Evolutionary conservation across 2,888 invertebrate species (phyloP).

Genomic region (Sipha maydis): DNA sequence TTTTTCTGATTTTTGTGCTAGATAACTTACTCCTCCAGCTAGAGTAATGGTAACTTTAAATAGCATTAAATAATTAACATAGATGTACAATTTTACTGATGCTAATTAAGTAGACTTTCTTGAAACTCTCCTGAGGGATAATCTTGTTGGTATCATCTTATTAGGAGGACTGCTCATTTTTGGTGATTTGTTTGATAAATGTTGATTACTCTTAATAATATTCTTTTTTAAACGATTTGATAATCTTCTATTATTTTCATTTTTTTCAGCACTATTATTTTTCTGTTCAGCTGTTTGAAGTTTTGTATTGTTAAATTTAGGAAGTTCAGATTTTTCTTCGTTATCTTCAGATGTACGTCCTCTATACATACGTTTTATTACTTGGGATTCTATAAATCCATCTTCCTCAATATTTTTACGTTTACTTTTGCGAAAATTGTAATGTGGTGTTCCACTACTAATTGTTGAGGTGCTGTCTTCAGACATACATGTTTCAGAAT

Average conservation of each 20-base stretch:
- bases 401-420: constrained; percentile 55
- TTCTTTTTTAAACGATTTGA: constrained; percentile 51
- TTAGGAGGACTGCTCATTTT: constrained; percentile 5
- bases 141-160: background rate
- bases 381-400: constrained; percentile 60
- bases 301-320: constrained; percentile 7
- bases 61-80: constrained; percentile 33
- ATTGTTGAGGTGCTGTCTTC: constrained; percentile 59
- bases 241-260: constrained; percentile 40
- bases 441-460: constrained; percentile 55
- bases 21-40: constrained; percentile 32
- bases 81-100: background rate
- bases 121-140: constrained; percentile 48
- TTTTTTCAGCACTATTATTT: background rate
- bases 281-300: constrained; percentile 34
- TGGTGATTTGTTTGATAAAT: constrained; percentile 27
- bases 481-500: constrained; percentile 55
- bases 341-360: constrained; percentile 42
- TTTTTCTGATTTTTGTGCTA: constrained; percentile 31
- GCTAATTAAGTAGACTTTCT: constrained; percentile 40
- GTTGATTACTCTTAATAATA: constrained; percentile 28
- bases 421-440: constrained; percentile 58
- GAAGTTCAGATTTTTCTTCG: constrained; percentile 41
- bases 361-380: constrained; percentile 58
- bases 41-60: constrained; percentile 54